These are phyloP conservation scores for Julus scandinavius DNA, from an alignment of 2,888 invertebrate genomes.

Conservation along the genomic window DNA sequence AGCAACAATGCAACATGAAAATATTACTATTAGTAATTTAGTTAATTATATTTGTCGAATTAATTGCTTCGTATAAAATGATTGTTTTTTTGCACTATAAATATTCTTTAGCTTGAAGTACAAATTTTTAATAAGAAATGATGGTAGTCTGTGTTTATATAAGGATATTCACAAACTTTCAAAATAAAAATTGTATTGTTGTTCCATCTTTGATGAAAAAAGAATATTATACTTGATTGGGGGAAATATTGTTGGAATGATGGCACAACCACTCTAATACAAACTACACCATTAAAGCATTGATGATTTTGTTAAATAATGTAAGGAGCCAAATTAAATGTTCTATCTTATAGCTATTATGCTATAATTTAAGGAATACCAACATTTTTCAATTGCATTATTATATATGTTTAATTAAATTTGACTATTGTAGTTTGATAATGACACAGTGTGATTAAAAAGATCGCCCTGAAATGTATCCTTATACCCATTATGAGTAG, in stretches of 20 bases:
- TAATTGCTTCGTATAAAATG: background rate
- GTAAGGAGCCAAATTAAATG: background rate
- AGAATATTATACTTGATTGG: background rate
- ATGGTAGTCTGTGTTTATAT: background rate
- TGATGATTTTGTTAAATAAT: background rate
- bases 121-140: background rate
- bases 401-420: background rate
- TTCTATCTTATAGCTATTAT: background rate
- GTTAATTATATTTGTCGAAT: background rate
- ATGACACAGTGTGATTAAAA: background rate
- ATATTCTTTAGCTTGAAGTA: background rate
- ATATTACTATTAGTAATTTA: slow-evolving; percentile 10
- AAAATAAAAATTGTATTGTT: background rate
- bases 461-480: background rate
- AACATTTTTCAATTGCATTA: background rate
- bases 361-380: background rate
- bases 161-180: background rate
- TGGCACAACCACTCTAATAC: background rate
- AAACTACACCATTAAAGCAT: background rate
- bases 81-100: slow-evolving; percentile 4
- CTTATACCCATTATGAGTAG: background rate
- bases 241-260: background rate
- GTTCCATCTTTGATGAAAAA: background rate
- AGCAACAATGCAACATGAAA: slow-evolving; percentile 29
- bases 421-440: background rate